Evolutionary conservation across 37 sponge, comb jelly and placozoan genomes (phyloP), one percentile per base, ranked within the genome.

Genomic region (Trichoplax adhaerens): DNA sequence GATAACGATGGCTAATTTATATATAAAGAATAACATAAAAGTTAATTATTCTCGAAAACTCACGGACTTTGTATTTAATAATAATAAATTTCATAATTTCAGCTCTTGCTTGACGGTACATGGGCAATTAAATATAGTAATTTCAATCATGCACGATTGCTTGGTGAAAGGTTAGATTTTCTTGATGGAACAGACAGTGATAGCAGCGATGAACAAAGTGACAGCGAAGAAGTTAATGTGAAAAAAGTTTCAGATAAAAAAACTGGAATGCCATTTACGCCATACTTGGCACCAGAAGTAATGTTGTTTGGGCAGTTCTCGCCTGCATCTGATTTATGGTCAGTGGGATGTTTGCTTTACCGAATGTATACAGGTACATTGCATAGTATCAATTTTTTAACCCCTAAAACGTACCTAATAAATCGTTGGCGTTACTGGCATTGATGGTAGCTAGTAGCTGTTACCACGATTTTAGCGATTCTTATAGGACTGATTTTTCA

Each of bases 281-380:
- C 76, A 65, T 80, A 84, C 63, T 58, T 73, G 58, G 79, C 84
- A 59, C 84, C 84, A 1, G 84, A 84, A 58, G 3, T 78, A 0
- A 60, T 76, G 1, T 56, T 57, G 0, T 58, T 58, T 1, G 58
- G 3, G 4, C 52, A 48, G 57, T 80, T 80, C 68, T 6, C 68
- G 5, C 2, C 74, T 3, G 66, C 76, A 29, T 51, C 73, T 3
- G 84, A 84, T 65, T 64, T 84, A 12, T 84, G 80, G 80, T 79
- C 80, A 50, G 69, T 84, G 50, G 84, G 84, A 8, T 75, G 76
- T 56, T 5, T 85, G 3, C 12, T 81, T 65, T 77, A 56, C 57
- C 81, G 78, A 57, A 1, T 81, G 71, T 64, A 64, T 5, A 62
- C 79, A 53, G 86, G 82, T 51, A 55, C 2, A 62, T 65, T 29